phyloP scores from a whole-genome alignment of 2,113 vertebrate genomes.

The Tenrec ecaudatus region DNA sequence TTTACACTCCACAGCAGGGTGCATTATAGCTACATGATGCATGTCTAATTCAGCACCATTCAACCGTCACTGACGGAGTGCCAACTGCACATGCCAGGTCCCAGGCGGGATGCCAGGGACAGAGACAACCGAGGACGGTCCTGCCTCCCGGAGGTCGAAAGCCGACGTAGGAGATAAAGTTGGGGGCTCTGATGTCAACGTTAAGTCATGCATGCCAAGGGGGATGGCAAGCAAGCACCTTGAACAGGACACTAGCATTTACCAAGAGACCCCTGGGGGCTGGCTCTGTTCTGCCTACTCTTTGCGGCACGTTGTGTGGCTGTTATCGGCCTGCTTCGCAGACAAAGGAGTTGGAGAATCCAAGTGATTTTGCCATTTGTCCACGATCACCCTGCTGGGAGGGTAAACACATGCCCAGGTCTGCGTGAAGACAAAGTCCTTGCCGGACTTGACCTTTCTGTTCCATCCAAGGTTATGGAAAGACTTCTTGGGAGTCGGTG shows the following conservation, averaged over 20 bases:
- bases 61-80: neutral
- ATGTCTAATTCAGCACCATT: neutral
- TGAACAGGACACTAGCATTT: neutral
- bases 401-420: neutral
- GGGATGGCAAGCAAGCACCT: neutral
- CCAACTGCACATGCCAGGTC: neutral
- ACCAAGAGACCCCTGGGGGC: too few species aligned
- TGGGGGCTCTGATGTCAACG: neutral
- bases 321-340: neutral
- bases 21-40: too few species aligned
- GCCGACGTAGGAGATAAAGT: neutral
- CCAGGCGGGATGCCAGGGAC: neutral
- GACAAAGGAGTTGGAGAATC: neutral
- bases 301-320: neutral
- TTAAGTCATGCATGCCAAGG: neutral
- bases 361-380: neutral
- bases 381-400: neutral
- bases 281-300: neutral
- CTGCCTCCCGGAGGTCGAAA: neutral
- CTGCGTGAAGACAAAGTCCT: neutral
- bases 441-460: neutral
- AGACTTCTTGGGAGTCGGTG: neutral
- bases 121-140: neutral
- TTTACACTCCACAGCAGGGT: neutral
- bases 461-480: neutral